Evolutionary conservation across 2,888 invertebrate genomes (phyloP).

Genomic region (Crematogaster levior): DNA sequence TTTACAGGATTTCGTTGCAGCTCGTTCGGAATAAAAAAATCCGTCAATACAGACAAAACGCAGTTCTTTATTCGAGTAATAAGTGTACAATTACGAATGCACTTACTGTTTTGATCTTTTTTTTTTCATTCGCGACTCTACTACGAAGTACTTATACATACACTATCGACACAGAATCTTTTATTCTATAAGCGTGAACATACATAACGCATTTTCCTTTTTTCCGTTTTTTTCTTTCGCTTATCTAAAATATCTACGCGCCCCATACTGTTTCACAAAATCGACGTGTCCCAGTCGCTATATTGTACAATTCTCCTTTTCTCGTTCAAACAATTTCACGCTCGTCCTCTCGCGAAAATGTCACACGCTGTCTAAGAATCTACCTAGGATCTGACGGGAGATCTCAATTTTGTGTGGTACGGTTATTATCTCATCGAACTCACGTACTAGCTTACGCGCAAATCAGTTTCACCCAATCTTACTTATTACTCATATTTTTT

Average conservation of each 20-base stretch:
- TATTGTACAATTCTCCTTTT: slow-evolving; percentile 77
- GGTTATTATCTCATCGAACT: slow-evolving; percentile 60
- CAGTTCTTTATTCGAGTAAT: slow-evolving; percentile 61
- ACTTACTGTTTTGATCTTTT: slow-evolving; percentile 51
- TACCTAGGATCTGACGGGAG: slow-evolving; percentile 65
- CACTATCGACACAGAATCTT: slow-evolving; percentile 83
- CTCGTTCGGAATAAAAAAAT: slow-evolving; percentile 18
- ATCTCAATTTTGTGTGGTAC: slow-evolving; percentile 39
- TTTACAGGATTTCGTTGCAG: background rate
- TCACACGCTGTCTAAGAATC: slow-evolving; percentile 65
- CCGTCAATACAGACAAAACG: slow-evolving; percentile 55
- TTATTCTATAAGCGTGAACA: slow-evolving; percentile 83
- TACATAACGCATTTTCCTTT: slow-evolving; percentile 72
- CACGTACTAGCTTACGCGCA: slow-evolving; percentile 40
- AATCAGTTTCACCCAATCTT: slow-evolving; percentile 5
- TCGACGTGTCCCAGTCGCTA: slow-evolving; percentile 25
- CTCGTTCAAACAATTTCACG: slow-evolving; percentile 66
- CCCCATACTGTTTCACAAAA: background rate
- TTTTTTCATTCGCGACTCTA: slow-evolving; percentile 5
- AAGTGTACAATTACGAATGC: slow-evolving; percentile 57
- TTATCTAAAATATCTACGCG: slow-evolving; percentile 84
- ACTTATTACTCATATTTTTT: background rate
- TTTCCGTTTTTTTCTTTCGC: slow-evolving; percentile 72
- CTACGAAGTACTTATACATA: slow-evolving; percentile 64
- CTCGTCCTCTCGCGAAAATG: slow-evolving; percentile 63